A percentile compares a stretch with the other conserved stretches of the same genome.
Evolutionary conservation across 2,888 invertebrate species (phyloP).

Genomic region (Troilus luridus): DNA sequence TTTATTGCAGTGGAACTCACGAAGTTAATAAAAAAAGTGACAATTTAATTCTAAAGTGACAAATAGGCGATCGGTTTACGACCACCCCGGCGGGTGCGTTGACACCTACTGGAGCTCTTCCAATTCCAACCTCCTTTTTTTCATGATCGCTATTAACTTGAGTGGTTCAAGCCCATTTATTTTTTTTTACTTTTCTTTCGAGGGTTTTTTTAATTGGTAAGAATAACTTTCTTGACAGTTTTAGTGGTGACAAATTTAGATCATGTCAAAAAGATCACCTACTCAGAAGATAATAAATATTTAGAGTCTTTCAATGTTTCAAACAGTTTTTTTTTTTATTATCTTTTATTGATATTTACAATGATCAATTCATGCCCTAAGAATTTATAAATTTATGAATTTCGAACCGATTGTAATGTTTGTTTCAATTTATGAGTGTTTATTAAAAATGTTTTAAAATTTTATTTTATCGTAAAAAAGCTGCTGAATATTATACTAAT

Average conservation of each 20-base stretch:
- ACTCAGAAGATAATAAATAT: not conserved
- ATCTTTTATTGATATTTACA: not conserved
- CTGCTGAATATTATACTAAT: too few species aligned
- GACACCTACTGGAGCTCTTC: not conserved
- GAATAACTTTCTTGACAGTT: not conserved
- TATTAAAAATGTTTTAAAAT: too few species aligned
- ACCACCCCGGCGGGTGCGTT: not conserved
- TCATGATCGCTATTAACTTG: slow-evolving; percentile 2
- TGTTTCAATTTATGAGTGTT: too few species aligned
- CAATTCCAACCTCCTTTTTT: slow-evolving; percentile 10
- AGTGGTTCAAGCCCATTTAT: not conserved
- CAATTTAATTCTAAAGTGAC: not conserved
- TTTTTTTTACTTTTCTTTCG: not conserved
- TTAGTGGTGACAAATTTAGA: slow-evolving; percentile 28
- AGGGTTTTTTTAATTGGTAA: not conserved
- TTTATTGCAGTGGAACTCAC: not conserved
- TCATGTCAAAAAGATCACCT: not conserved
- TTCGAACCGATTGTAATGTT: too few species aligned
- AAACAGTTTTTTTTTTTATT: not conserved
- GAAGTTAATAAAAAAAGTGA: not conserved
- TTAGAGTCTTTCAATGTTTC: not conserved
- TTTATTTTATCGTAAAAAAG: too few species aligned
- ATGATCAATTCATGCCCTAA: not conserved
- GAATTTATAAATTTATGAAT: not conserved
- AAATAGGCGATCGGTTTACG: slow-evolving; percentile 4